Conservation (phyloP, 2,888 invertebrate genomes). For the Choristoneura rosaceana region DNA sequence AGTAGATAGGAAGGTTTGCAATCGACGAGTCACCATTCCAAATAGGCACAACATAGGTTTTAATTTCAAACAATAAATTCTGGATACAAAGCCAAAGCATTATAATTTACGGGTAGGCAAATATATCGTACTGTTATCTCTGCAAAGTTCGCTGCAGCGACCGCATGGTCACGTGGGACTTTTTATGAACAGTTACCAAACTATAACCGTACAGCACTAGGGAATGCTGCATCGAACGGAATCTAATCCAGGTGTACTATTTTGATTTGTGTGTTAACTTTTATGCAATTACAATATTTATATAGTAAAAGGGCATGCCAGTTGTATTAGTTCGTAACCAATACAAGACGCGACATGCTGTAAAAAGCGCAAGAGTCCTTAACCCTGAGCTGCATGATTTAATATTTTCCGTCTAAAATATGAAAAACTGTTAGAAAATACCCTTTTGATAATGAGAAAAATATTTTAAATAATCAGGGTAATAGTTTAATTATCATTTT, state of each 20-base stretch:
- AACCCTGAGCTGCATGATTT: too few relatives aligned
- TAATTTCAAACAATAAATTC: not conserved
- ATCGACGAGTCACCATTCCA: not conserved
- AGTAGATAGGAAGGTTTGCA: not conserved
- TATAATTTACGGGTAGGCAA: conserved; percentile 28
- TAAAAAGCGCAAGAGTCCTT: too few relatives aligned
- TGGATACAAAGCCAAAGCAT: not conserved
- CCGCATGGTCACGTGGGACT: conserved; percentile 51
- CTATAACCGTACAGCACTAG: conserved; percentile 53
- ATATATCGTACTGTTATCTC: conserved; percentile 26
- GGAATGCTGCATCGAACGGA: conserved; percentile 42
- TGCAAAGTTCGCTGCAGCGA: conserved; percentile 40
- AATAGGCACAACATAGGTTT: not conserved
- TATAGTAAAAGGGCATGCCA: not conserved
- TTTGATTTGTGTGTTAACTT: not conserved
- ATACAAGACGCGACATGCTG: too few relatives aligned
- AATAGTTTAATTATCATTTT: too few relatives aligned
- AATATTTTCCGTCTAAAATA: too few relatives aligned
- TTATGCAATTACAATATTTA: not conserved
- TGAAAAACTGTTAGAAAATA: too few relatives aligned
- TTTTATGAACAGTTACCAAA: conserved; percentile 63
- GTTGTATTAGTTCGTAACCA: too few relatives aligned
- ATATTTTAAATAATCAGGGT: too few relatives aligned
- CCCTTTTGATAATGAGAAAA: too few relatives aligned
- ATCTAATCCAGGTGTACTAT: not conserved